Evolutionary conservation across 2,888 invertebrate species (phyloP).

Genomic region (Physocephala rufipes): DNA sequence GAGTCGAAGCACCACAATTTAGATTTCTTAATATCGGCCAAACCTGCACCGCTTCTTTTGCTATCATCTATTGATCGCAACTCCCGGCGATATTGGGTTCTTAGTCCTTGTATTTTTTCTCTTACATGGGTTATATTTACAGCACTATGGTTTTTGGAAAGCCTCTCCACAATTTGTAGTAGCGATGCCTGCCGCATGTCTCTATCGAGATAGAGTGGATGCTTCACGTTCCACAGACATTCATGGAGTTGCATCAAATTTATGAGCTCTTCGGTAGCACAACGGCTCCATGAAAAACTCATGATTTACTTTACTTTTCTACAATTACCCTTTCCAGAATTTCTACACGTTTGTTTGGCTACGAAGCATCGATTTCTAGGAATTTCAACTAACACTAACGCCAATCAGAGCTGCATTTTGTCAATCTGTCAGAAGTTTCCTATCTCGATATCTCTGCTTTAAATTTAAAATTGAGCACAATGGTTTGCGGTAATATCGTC

Average conservation of each 20-base stretch:
- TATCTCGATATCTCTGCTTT: no score
- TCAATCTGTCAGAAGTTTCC: no score
- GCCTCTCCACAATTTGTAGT: background rate
- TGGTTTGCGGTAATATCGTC: no score
- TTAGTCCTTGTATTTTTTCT: background rate
- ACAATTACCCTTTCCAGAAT: no score
- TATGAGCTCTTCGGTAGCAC: background rate
- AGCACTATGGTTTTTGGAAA: background rate
- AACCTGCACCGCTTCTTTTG: conserved; percentile 11
- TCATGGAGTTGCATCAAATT: background rate
- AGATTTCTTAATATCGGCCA: background rate
- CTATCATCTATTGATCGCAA: background rate
- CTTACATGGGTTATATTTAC: background rate
- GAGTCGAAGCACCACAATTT: conserved; percentile 1
- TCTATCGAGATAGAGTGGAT: background rate
- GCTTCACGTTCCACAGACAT: background rate
- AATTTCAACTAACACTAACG: no score
- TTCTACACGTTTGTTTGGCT: no score
- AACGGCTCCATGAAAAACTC: background rate
- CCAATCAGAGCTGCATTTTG: no score
- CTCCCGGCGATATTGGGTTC: conserved; percentile 1
- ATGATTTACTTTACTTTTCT: no score
- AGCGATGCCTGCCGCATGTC: background rate
- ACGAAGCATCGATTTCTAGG: no score
- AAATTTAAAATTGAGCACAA: no score